Conservation (phyloP, 2,888 invertebrate species). For the Bombyx huttoni region DNA sequence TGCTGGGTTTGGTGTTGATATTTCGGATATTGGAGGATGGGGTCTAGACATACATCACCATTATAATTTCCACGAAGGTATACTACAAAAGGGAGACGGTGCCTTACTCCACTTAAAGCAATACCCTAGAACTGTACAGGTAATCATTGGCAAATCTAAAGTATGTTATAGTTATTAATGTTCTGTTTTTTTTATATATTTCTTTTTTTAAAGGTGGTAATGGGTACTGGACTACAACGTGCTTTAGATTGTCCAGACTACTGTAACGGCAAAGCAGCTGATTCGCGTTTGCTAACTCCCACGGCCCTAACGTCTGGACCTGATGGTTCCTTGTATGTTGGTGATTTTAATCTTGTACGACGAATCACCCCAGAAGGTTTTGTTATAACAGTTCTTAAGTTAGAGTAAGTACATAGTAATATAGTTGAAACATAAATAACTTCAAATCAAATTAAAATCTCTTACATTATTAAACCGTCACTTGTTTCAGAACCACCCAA, state of each 20-base stretch:
- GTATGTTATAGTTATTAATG: background rate
- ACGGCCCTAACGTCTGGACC: conserved; percentile 95
- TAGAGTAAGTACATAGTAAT: conserved; percentile 74
- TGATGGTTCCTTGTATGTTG: conserved; percentile 97
- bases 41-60: conserved; percentile 98
- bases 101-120: conserved; percentile 94
- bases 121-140: conserved; percentile 89
- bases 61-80: conserved; percentile 98
- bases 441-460: background rate
- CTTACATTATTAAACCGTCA: background rate
- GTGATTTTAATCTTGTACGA: conserved; percentile 95
- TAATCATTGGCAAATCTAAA: conserved; percentile 12
- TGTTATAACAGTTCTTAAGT: conserved; percentile 89
- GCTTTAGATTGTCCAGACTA: conserved; percentile 88
- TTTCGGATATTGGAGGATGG: conserved; percentile 98
- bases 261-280: conserved; percentile 88
- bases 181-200: background rate
- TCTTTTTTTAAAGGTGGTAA: conserved; percentile 79
- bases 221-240: conserved; percentile 93
- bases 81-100: conserved; percentile 97
- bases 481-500: conserved; percentile 85
- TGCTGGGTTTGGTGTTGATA: conserved; percentile 96
- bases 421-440: background rate
- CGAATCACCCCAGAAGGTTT: conserved; percentile 91
- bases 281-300: conserved; percentile 90